A percentile compares a stretch with the other conserved stretches of the same genome.
phyloP scores from a whole-genome alignment of 64 coral and sea anemone species.

The Dendronephthya gigantea region DNA sequence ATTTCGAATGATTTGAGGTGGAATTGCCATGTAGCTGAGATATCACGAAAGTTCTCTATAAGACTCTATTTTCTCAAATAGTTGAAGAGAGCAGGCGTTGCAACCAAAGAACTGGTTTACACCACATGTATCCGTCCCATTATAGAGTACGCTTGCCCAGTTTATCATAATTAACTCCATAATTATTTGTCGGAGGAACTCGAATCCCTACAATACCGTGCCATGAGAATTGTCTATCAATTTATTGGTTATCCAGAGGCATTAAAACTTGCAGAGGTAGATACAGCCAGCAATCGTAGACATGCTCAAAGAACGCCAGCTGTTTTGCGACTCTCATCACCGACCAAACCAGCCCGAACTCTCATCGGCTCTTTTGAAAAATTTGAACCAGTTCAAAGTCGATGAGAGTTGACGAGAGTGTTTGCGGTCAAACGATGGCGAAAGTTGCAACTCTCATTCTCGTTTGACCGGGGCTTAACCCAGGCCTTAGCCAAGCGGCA shows the following conservation, averaged over 20 bases:
- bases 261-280: neutral
- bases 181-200: neutral
- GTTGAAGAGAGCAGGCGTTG: neutral
- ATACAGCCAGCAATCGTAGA: neutral
- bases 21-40: neutral
- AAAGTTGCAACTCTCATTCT: too few species aligned
- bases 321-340: too few species aligned
- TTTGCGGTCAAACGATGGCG: too few species aligned
- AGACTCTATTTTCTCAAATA: conserved; percentile 4
- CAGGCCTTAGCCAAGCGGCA: too few species aligned
- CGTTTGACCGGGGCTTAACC: too few species aligned
- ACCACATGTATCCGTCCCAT: conserved; percentile 4
- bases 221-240: neutral
- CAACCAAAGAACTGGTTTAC: neutral
- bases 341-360: too few species aligned
- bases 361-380: too few species aligned
- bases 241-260: neutral
- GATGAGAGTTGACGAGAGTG: too few species aligned
- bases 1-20: neutral
- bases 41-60: neutral
- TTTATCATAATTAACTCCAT: neutral
- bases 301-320: too few species aligned
- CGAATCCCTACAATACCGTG: neutral
- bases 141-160: conserved; percentile 7
- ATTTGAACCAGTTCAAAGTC: too few species aligned